A percentile compares a stretch with the other conserved stretches of the same genome.
phyloP scores from a whole-genome alignment of 2,113 vertebrate genomes.

The Bos javanicus region DNA sequence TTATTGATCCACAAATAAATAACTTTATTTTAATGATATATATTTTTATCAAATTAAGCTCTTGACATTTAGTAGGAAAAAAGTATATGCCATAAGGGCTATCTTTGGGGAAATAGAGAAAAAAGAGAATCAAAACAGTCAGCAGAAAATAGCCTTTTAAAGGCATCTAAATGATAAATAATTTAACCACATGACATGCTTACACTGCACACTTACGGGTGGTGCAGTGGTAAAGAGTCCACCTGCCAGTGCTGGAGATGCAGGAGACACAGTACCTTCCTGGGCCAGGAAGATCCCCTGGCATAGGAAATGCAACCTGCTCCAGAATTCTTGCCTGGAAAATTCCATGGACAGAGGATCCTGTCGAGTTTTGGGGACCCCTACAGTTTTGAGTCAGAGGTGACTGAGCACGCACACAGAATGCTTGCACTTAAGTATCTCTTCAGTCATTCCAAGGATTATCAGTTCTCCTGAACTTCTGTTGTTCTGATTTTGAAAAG shows the following conservation, averaged over 20 bases:
- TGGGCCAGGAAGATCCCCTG: neutral
- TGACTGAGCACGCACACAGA: neutral
- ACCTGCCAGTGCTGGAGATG: neutral
- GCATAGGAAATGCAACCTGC: neutral
- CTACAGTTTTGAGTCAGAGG: neutral
- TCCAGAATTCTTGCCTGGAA: neutral
- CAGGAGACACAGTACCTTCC: neutral
- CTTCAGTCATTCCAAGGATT: neutral
- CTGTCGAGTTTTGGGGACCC: neutral
- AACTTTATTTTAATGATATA: neutral
- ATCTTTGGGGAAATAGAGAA: neutral
- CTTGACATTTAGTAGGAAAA: neutral
- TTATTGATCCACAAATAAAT: neutral
- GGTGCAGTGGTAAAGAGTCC: neutral
- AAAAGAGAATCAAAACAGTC: neutral
- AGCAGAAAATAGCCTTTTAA: neutral
- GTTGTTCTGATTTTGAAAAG: neutral
- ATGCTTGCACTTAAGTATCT: neutral
- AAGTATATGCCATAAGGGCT: neutral
- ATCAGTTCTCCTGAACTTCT: neutral
- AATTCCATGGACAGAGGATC: neutral
- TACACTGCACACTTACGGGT: neutral
- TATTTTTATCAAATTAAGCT: neutral
- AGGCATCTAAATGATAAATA: constrained; percentile 3
- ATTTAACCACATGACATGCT: neutral